Conservation (phyloP, 2,797 vertebrate genomes). For the Alouatta caraya region DNA sequence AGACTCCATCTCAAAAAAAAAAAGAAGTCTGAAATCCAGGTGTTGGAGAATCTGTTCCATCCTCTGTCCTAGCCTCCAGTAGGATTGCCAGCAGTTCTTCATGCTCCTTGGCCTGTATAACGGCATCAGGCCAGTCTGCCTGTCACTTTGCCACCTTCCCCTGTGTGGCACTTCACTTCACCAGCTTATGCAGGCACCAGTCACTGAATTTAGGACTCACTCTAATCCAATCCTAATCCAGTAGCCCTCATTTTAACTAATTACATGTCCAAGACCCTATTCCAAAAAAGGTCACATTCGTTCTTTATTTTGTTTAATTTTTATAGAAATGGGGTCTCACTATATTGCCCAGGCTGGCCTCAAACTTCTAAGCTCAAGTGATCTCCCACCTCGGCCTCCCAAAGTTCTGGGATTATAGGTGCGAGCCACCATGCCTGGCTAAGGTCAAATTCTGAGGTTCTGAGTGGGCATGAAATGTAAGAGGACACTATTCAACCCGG, state of each 20-base stretch:
- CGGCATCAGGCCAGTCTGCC: neutral
- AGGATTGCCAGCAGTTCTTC: neutral
- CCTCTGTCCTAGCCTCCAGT: neutral
- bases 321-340: too few species aligned
- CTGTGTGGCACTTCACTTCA: neutral
- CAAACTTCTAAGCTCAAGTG: too few species aligned
- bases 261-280: neutral
- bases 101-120: rapidly evolving
- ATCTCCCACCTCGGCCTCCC: too few species aligned
- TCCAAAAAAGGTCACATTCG: neutral
- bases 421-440: too few species aligned
- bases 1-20: too few species aligned
- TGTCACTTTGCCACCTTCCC: neutral
- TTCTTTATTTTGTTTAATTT: too few species aligned
- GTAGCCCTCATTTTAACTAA: neutral
- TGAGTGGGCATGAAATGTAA: neutral
- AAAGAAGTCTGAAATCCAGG: neutral
- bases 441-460: neutral
- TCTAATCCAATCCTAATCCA: neutral
- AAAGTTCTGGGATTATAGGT: too few species aligned
- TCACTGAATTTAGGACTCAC: neutral
- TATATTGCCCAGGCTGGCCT: too few species aligned
- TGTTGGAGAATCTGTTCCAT: too few species aligned
- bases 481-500: neutral
- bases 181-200: neutral